Evolutionary conservation across 2,888 invertebrate species (phyloP).

Genomic region (Polydrusus tereticollis): DNA sequence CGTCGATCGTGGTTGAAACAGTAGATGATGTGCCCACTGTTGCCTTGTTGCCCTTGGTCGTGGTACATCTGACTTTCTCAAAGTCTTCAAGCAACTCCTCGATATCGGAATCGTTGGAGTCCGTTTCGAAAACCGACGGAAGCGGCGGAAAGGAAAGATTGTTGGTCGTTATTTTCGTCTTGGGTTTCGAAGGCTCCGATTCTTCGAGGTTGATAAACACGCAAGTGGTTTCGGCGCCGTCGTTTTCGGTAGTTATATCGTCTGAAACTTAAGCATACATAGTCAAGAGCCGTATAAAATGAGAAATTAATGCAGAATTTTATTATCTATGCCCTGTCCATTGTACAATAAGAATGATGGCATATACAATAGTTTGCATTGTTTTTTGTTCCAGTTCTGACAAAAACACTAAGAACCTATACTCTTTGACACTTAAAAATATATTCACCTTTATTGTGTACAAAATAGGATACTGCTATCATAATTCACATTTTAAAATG

Average conservation of each 20-base stretch:
- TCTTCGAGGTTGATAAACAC: conserved; percentile 45
- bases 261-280: conserved; percentile 15
- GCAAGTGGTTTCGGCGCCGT: conserved; percentile 34
- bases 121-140: conserved; percentile 82
- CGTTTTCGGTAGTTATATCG: conserved; percentile 17
- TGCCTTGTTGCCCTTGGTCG: conserved; percentile 62
- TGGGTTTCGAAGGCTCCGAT: conserved; percentile 26
- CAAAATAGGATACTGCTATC: too few species aligned
- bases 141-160: conserved; percentile 68
- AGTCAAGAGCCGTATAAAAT: not conserved
- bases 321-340: too few species aligned
- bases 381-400: too few species aligned
- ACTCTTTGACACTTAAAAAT: too few species aligned
- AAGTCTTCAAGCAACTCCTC: conserved; percentile 83
- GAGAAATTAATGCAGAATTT: too few species aligned
- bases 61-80: conserved; percentile 70
- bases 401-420: too few species aligned
- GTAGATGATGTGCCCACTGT: conserved; percentile 53
- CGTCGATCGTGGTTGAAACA: conserved; percentile 80
- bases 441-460: too few species aligned
- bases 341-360: too few species aligned
- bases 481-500: too few species aligned
- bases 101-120: conserved; percentile 78
- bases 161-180: conserved; percentile 54
- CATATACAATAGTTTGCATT: too few species aligned